A percentile compares a stretch with the other conserved stretches of the same genome.
Conservation (phyloP, 1,140 invertebrate genomes). For the Acromyrmex charruanus region DNA sequence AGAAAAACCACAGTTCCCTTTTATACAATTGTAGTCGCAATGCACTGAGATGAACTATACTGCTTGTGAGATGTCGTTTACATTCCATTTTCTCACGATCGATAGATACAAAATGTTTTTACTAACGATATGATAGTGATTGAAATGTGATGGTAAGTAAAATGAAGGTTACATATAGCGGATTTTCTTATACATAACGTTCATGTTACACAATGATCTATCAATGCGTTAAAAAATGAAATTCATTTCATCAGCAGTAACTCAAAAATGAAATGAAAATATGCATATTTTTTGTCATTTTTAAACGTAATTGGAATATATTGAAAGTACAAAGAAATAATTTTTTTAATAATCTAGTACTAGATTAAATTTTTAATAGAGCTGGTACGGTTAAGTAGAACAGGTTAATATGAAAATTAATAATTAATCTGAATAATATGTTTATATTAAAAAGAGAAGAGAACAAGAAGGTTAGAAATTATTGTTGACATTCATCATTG, state of each 20-base stretch:
- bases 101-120: slow-evolving; percentile 2
- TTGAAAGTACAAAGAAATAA: slow-evolving; percentile 28
- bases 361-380: neutral
- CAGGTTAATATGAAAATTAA: neutral
- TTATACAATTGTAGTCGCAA: no score
- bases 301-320: neutral
- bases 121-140: neutral
- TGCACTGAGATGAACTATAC: neutral
- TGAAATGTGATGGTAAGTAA: slow-evolving; percentile 2
- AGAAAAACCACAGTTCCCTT: no score
- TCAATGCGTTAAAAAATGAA: neutral
- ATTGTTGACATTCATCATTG: neutral
- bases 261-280: slow-evolving; percentile 42
- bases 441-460: neutral
- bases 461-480: neutral
- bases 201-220: neutral
- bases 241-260: slow-evolving; percentile 30
- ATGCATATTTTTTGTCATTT: slow-evolving; percentile 34
- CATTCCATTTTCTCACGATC: neutral
- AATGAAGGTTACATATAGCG: neutral
- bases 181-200: slow-evolving; percentile 16
- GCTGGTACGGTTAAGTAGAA: neutral
- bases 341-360: slow-evolving; percentile 30
- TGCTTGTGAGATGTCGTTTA: neutral
- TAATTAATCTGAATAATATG: slow-evolving; percentile 22